Base-by-base conservation (phyloP, 2,113 vertebrate genomes). In the Proteles cristata region DNA sequence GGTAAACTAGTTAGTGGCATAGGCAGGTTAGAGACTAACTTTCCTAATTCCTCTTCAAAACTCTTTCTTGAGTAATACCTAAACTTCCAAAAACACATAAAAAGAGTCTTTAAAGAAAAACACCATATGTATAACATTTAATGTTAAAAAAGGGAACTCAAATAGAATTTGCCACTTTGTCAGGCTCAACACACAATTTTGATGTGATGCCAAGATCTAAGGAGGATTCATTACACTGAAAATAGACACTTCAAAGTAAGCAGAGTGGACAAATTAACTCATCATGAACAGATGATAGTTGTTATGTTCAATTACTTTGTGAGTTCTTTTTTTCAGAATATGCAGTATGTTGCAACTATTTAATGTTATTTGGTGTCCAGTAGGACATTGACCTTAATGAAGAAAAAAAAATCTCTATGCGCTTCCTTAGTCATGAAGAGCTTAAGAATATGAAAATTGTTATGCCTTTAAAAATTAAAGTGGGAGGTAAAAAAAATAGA, bases 221-320 rank as follows among this genome's bases (percentile, higher is more conserved):
- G 96, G 89, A 98, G 93, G 73, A 90, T 96, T 94, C 92, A 96
- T 96, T 95, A 96, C 61, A 43, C 77, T 92, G 96, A 94, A 97
- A 97, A 97, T 92, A 97, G 93, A 90, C 85, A 93, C 95, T 94
- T 96, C 73, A 66, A 96, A 97, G 85, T 61, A 87, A 96, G 81
- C 81, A 50, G 73, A 48, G 71, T 90, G 91, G 96, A 94, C 88
- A 94, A 88, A 96, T 97, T 93, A 97, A 91, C 82, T 96, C 91
- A 93, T 93, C 82, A 69, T 35, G 55, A 79, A 91, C 86, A 96
- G 95, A 89, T 87, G 96, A 97, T 88, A 71, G 61, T 55, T 94
- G 69, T 79, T 96, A 94, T 95, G 95, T 96, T 93, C 86, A 96
- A 85, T 94, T 96, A 93, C 63, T 94, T 85, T 19, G 0, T 74